Evolutionary conservation across 1,140 invertebrate genomes (phyloP), one percentile per base, ranked within the genome.

Genomic region (Drosophila elegans): DNA sequence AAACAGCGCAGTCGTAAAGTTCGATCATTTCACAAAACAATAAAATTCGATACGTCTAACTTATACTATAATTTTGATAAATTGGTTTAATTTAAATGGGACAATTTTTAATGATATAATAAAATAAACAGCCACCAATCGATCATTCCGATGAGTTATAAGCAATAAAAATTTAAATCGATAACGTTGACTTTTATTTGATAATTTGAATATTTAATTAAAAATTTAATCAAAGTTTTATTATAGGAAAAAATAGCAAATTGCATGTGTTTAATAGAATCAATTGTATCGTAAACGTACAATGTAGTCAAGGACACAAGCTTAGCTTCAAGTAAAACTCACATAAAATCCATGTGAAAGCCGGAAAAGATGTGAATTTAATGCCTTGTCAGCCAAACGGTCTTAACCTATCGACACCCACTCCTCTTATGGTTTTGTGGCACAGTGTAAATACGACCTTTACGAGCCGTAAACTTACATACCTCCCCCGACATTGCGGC

Each of bases 401-500:
- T 29, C 45, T 29, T 2, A 46, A 25, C 44, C 44, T 25, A 29
- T 48, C 45, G 29, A 48, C 7, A n/a, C 6, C 45, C 45, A 48
- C 11, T 27, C 48, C 11, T 27, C 48, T 16, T 44, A 32, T 41
- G 6, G 36, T 27, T 41, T 12, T 39, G 12, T 13, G 9, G n/a
- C n/a, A 13, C 7, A 41, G 49, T 55, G 53, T 12, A 29, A 11
- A 21, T 41, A 41, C 36, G 44, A 48, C 49, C 32, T 27, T 25
- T 32, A 11, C 36, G 7, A 12, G 45, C 29, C 57, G 45, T 61
- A 52, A 52, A 39, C 32, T 34, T 29, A 39, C 16, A 10, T 13
- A 60, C 21, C 59, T 51, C 48, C 21, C 36, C 13, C 46, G 3
- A 49, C 51, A 16, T 44, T 46, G 61, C 9, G 41, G 51, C 41